Evolutionary conservation across 2,888 invertebrate genomes (phyloP), one percentile per base, ranked within the genome.

Genomic region (Sabellastarte sp.): DNA sequence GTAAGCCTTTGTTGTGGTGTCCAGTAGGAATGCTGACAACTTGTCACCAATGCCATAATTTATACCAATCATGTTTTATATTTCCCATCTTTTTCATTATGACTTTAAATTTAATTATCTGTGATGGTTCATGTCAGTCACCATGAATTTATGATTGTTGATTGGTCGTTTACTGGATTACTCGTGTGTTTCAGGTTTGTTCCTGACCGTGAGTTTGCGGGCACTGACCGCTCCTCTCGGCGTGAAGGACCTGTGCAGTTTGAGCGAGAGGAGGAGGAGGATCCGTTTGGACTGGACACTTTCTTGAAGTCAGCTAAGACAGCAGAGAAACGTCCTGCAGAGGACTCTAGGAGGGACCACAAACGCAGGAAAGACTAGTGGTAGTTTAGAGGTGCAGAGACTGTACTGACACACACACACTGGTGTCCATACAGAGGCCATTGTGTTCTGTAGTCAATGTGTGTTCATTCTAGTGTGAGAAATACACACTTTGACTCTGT

Each of bases 261-360:
- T 84, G 94, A 95, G 80, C 77, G 79, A 61, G 80, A 72, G n/a
- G 77, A 79, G 61, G 89, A 89, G 65, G 89, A 89, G 65, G 99
- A 99, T 89, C 95, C 97, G 69, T 99, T 99, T 85, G 98, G 97
- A 83, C 87, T 99, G 78, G 96, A 96, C 87, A 93, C 95, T 86
- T 96, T 99, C 89, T 91, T 99, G 88, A 93, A 92, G 74, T 93
- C 95, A 84, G 97, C 96, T 63, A 98, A 10, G 28, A 53, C 53
- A 15, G 69, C 72, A 32, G 77, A 80, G 65, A 81, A 81, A 64
- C 73, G 81, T 10, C 69, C 77, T 2, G 76, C 73, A 0, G 80
- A 79, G 31, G 80, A 80, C 30, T 28, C 53, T 5, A 41, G 41
- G 20, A 10, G 41, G 10, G 41, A 41, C 41, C 41, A 41, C 41